These are phyloP conservation scores for Ormyrus thymus DNA, from an alignment of 2,888 invertebrate genomes.

Conservation along the genomic window DNA sequence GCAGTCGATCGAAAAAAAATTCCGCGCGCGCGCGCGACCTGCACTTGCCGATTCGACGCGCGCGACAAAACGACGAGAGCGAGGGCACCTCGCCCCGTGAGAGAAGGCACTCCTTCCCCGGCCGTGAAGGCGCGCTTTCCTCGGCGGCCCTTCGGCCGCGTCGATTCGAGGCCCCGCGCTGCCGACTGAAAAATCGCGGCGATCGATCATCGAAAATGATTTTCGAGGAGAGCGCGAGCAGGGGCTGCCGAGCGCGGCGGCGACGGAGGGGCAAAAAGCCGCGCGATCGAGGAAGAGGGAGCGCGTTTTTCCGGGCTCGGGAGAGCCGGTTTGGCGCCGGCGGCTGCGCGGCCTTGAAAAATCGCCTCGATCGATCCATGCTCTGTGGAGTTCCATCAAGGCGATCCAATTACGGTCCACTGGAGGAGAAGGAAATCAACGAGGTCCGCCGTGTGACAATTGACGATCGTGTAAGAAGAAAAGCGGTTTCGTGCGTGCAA, in stretches of 20 bases:
- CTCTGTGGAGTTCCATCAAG: constrained; percentile 35
- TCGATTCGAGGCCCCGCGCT: constrained; percentile 7
- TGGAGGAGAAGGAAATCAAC: constrained; percentile 50
- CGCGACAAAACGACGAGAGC: background rate
- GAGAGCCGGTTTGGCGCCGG: constrained; percentile 35
- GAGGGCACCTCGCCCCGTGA: background rate
- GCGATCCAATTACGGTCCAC: constrained; percentile 49
- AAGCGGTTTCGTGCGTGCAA: background rate
- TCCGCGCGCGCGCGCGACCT: constrained; percentile 30
- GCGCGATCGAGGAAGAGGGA: background rate
- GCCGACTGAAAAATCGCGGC: constrained; percentile 42
- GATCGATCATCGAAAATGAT: constrained; percentile 50
- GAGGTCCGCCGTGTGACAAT: constrained; percentile 47
- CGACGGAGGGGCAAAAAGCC: background rate
- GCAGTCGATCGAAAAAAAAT: constrained; percentile 43
- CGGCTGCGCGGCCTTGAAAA: constrained; percentile 41
- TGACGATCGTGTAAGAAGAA: constrained; percentile 30
- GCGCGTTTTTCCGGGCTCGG: constrained; percentile 41
- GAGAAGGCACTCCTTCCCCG: background rate
- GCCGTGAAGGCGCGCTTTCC: constrained; percentile 9
- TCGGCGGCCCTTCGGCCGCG: background rate
- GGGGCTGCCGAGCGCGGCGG: background rate
- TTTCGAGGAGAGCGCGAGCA: constrained; percentile 7
- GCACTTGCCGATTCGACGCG: constrained; percentile 27
- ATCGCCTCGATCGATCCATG: constrained; percentile 48